Percentiles rank a stretch among this genome's conserved stretches.
Evolutionary conservation across 2,797 vertebrate genomes (phyloP).

Genomic region (Cyprinella venusta): DNA sequence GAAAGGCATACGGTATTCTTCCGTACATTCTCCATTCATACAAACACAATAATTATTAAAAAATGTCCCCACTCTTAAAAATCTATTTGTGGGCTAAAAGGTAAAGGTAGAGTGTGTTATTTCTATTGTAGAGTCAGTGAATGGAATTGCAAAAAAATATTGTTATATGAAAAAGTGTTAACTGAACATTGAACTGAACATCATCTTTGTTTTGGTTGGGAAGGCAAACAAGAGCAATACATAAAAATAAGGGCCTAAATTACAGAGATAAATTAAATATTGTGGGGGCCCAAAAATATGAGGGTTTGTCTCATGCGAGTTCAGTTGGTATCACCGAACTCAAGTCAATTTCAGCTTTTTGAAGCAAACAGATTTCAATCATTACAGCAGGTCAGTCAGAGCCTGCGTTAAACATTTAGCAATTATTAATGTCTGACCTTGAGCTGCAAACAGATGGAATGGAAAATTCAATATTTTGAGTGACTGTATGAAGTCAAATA

Average conservation of each 20-base stretch:
- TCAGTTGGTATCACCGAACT: not conserved
- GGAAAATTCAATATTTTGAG: not conserved
- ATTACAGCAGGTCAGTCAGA: not conserved
- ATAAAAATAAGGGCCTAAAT: not conserved
- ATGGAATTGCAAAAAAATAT: not conserved
- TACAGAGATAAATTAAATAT: slow-evolving; percentile 1
- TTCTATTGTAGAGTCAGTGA: not conserved
- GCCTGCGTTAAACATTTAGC: not conserved
- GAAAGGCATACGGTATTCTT: no score
- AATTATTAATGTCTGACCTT: slow-evolving; percentile 14
- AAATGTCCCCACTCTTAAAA: no score
- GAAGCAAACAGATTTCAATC: not conserved
- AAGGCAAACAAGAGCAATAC: not conserved
- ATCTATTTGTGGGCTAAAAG: no score
- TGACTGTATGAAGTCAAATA: not conserved
- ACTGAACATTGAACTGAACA: not conserved
- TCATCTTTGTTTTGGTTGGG: not conserved
- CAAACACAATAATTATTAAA: no score
- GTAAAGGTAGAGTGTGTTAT: not conserved
- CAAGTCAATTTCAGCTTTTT: slow-evolving; percentile 7
- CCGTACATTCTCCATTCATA: no score
- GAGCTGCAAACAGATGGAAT: not conserved
- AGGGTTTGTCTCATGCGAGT: not conserved
- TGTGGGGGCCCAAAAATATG: not conserved
- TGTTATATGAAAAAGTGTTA: not conserved